Evolutionary conservation across 2,888 invertebrate species (phyloP).

Genomic region (Lasioglossum oenotherae): DNA sequence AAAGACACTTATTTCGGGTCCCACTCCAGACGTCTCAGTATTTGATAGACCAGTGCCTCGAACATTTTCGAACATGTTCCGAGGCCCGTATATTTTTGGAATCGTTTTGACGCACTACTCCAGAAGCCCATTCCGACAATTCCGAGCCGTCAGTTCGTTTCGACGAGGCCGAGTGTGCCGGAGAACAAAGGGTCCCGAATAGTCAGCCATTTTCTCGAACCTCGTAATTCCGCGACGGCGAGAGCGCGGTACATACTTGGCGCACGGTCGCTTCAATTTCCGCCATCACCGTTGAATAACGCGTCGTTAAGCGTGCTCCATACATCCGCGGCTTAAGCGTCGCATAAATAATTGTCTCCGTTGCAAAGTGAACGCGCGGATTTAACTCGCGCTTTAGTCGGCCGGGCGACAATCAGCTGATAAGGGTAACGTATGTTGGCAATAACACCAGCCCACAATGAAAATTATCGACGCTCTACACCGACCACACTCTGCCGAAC

Average conservation of each 20-base stretch:
- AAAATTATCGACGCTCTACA: constrained; percentile 18
- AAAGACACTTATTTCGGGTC: background rate
- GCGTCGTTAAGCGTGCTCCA: constrained; percentile 43
- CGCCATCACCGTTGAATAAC: constrained; percentile 43
- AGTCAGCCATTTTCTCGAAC: background rate
- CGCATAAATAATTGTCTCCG: constrained; percentile 43
- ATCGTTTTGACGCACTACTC: background rate
- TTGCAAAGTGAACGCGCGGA: constrained; percentile 44
- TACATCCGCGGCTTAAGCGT: constrained; percentile 43
- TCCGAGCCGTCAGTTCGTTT: background rate
- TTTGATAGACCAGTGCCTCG: background rate
- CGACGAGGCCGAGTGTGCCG: background rate
- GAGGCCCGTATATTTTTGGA: background rate
- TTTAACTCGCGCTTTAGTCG: constrained; percentile 49
- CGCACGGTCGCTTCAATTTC: constrained; percentile 23
- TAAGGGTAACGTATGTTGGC: constrained; percentile 38
- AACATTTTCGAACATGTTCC: background rate
- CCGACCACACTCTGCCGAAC: constrained; percentile 21
- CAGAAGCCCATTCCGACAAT: background rate
- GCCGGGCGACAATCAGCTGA: constrained; percentile 50
- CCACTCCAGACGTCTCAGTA: background rate
- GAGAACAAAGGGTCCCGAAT: background rate
- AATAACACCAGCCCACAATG: constrained; percentile 14
- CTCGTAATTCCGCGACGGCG: constrained; percentile 28
- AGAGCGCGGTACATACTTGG: constrained; percentile 17